These are phyloP conservation scores for Apamea epomidion DNA, from an alignment of 2,888 invertebrate genomes.

Conservation along the genomic window DNA sequence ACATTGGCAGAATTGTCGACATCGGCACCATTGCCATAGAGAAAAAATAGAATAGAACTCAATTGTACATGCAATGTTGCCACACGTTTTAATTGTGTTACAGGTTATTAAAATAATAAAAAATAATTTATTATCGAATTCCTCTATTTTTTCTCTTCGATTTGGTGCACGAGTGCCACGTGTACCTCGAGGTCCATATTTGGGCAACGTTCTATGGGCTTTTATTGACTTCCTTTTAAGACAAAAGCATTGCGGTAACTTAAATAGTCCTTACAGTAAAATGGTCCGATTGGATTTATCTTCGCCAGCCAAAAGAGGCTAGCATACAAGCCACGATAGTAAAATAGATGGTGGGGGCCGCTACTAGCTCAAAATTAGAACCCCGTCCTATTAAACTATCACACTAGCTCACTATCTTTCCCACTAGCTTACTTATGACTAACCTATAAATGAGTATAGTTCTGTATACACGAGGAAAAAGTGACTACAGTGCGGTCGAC, in stretches of 20 bases:
- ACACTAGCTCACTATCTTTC: not conserved
- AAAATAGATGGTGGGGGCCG: not conserved
- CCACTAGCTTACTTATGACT: not conserved
- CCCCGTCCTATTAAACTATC: too few species aligned
- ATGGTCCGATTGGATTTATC: not conserved
- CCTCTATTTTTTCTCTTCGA: too few species aligned
- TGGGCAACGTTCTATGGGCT: too few species aligned
- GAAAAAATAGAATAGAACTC: too few species aligned
- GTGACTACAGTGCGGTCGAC: not conserved
- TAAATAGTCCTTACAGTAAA: not conserved
- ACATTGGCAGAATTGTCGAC: too few species aligned
- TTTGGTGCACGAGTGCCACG: not conserved
- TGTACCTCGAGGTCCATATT: not conserved
- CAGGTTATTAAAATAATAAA: not conserved
- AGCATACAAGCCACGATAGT: not conserved
- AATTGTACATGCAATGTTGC: too few species aligned
- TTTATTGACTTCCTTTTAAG: not conserved
- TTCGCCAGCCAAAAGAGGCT: not conserved
- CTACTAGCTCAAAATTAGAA: not conserved
- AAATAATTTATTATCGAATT: too few species aligned
- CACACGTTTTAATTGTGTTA: not conserved
- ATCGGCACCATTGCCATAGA: too few species aligned
- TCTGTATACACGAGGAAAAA: not conserved
- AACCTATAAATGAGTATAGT: not conserved
- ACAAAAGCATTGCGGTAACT: not conserved